Conservation (phyloP, 2,888 invertebrate species). For the Protonemura montana region DNA sequence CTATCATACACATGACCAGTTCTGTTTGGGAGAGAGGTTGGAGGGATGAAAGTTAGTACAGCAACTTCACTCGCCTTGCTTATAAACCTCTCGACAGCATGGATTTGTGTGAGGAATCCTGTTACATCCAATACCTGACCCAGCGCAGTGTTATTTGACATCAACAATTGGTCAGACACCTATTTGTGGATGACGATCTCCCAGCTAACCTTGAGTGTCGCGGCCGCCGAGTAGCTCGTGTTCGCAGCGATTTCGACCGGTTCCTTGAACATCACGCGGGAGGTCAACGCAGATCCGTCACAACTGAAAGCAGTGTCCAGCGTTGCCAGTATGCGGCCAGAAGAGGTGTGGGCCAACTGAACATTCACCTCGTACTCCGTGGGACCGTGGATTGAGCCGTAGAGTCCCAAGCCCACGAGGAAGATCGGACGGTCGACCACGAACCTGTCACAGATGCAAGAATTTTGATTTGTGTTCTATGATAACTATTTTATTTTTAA, state of each 20-base stretch:
- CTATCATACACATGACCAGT: no score
- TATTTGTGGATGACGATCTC: no score
- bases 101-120: no score
- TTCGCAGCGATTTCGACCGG: slow-evolving; percentile 82
- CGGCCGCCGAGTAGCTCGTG: slow-evolving; percentile 81
- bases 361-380: slow-evolving; percentile 80
- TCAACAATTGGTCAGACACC: no score
- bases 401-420: slow-evolving; percentile 84
- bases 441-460: slow-evolving; percentile 64
- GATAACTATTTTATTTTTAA: no score
- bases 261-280: slow-evolving; percentile 83
- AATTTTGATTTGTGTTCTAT: no score
- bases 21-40: neutral
- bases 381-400: slow-evolving; percentile 81
- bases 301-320: slow-evolving; percentile 80
- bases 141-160: no score
- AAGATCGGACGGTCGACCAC: slow-evolving; percentile 81
- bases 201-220: slow-evolving; percentile 74
- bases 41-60: no score
- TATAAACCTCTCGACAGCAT: no score
- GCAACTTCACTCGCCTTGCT: no score
- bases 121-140: no score
- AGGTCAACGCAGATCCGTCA: slow-evolving; percentile 80
- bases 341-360: slow-evolving; percentile 78
- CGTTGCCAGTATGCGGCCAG: slow-evolving; percentile 75